A percentile compares a stretch with the other conserved stretches of the same genome.
Conservation (phyloP, 2,113 vertebrate species). For the Scomber japonicus region DNA sequence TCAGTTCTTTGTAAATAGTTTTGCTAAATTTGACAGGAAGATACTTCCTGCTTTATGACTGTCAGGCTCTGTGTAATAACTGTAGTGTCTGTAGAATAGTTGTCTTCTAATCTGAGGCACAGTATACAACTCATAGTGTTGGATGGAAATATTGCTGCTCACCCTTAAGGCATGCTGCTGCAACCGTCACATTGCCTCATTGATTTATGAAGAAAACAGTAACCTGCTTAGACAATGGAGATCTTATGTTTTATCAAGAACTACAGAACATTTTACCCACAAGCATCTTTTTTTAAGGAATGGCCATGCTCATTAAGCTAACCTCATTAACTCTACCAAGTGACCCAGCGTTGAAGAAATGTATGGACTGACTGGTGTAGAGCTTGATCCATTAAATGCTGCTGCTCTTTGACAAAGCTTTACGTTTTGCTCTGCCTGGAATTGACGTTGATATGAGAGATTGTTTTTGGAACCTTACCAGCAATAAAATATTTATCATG, state of each 20-base stretch:
- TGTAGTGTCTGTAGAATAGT: constrained; percentile 17
- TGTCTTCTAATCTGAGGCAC: constrained; percentile 33
- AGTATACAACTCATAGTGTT: constrained; percentile 18
- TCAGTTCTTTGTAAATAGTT: constrained; percentile 59
- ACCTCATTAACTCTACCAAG: constrained; percentile 44
- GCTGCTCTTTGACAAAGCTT: constrained; percentile 73
- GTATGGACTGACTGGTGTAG: constrained; percentile 27
- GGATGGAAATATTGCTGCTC: constrained; percentile 54
- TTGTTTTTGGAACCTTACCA: constrained; percentile 50
- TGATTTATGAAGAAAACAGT: constrained; percentile 54
- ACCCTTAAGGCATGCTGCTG: constrained; percentile 55
- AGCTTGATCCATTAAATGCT: constrained; percentile 64
- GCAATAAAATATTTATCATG: constrained; percentile 52
- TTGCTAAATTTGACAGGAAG: constrained; percentile 12
- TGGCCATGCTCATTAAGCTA: constrained; percentile 44
- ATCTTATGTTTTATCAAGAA: constrained; percentile 12
- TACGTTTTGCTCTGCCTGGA: constrained; percentile 52
- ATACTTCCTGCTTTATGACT: constrained; percentile 38
- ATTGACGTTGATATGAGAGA: constrained; percentile 56
- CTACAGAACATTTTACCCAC: constrained; percentile 24
- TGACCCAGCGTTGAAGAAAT: constrained; percentile 58
- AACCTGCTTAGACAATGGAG: constrained; percentile 38
- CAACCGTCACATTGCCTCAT: constrained; percentile 31
- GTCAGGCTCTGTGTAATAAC: constrained; percentile 26
- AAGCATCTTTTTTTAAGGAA: constrained; percentile 10